phyloP scores from a whole-genome alignment of 1,140 invertebrate species.

The Drosophila quadrilineata region DNA sequence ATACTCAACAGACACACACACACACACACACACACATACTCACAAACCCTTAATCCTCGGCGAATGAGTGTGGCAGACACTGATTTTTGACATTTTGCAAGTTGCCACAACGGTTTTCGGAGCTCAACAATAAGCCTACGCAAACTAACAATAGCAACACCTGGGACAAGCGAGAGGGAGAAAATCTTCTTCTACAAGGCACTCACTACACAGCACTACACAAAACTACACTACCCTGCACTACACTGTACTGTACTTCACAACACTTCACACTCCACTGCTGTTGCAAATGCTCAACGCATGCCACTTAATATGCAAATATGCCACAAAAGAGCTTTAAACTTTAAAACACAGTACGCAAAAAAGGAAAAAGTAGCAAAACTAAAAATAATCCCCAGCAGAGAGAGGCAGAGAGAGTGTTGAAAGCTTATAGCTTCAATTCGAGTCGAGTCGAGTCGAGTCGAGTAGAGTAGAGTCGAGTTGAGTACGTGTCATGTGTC shows the following conservation, averaged over 20 bases:
- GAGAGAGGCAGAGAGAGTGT: slow-evolving; percentile 1
- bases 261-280: slow-evolving; percentile 3
- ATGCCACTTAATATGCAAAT: slow-evolving; percentile 78
- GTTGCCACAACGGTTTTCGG: slow-evolving; percentile 35
- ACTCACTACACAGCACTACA: not conserved
- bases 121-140: slow-evolving; percentile 61
- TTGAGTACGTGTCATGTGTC: slow-evolving; percentile 75
- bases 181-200: not conserved
- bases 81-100: slow-evolving; percentile 65
- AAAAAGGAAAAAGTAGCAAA: slow-evolving; percentile 6
- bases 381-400: slow-evolving; percentile 38
- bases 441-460: not conserved
- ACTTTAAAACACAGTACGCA: slow-evolving; percentile 70
- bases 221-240: slow-evolving; percentile 1
- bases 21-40: slow-evolving; percentile 9
- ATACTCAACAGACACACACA: not conserved
- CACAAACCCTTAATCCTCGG: slow-evolving; percentile 18
- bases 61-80: slow-evolving; percentile 30
- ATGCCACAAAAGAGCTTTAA: slow-evolving; percentile 75
- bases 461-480: slow-evolving; percentile 19
- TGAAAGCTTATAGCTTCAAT: no score
- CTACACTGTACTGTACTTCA: not conserved
- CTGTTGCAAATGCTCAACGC: slow-evolving; percentile 49
- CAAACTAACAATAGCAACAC: slow-evolving; percentile 62
- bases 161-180: slow-evolving; percentile 7